These are phyloP conservation scores for Epizoanthus fatuus DNA, from an alignment of 92 coral and sea anemone genomes.

Conservation along the genomic window DNA sequence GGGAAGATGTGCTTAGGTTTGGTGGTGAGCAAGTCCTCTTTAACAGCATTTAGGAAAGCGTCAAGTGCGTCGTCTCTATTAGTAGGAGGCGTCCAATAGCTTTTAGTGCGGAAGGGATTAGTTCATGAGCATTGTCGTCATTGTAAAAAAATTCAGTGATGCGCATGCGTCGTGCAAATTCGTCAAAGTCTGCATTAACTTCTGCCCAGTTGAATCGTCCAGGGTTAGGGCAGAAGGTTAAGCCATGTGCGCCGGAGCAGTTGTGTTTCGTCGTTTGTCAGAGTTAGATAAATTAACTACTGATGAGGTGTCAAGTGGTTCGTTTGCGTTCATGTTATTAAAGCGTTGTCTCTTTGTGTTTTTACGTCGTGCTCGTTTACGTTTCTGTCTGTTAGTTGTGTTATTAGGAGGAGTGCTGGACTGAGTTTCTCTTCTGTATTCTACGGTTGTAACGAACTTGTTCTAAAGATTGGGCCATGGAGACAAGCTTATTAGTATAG, in stretches of 20 bases:
- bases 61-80: constrained; percentile 50
- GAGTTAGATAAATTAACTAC: constrained; percentile 47
- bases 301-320: constrained; percentile 32
- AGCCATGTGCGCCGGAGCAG: constrained; percentile 36
- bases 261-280: constrained; percentile 37
- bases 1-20: constrained; percentile 13
- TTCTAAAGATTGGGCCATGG: no score
- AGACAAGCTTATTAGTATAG: no score
- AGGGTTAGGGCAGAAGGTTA: constrained; percentile 59
- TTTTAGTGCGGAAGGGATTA: constrained; percentile 43
- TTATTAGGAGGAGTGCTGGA: no score
- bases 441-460: no score
- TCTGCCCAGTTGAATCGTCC: constrained; percentile 56
- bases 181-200: constrained; percentile 62
- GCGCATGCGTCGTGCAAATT: constrained; percentile 34
- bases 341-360: no score
- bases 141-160: neutral
- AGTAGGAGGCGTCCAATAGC: constrained; percentile 42
- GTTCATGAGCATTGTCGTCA: neutral
- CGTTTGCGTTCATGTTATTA: neutral
- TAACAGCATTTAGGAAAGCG: constrained; percentile 51
- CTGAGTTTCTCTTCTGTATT: no score
- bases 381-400: no score
- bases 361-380: no score
- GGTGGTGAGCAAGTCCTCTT: constrained; percentile 15